Percentiles rank a stretch among this genome's conserved stretches.
phyloP scores from a whole-genome alignment of 53 echinoderm and acorn worm species.

The Zoroaster sp. region DNA sequence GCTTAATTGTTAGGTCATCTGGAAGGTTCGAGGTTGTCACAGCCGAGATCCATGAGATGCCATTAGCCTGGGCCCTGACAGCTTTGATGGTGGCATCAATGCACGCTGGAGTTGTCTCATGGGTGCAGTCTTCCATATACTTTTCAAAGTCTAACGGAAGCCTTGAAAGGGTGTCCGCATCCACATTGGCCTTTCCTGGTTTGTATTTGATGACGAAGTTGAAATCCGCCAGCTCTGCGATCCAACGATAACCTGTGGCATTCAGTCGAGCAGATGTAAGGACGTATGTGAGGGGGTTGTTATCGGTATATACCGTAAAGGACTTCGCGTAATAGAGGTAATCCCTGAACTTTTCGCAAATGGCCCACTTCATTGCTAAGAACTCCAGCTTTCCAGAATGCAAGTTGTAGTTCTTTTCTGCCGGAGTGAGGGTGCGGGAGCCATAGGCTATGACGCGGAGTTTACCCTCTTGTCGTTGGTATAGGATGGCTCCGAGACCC shows the following conservation, averaged over 20 bases:
- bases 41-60: slow-evolving; percentile 26
- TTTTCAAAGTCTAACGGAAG: slow-evolving; percentile 20
- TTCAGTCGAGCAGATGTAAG: slow-evolving; percentile 52
- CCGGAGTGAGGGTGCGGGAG: slow-evolving; percentile 45
- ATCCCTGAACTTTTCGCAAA: slow-evolving; percentile 58
- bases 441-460: slow-evolving; percentile 59
- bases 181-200: slow-evolving; percentile 39
- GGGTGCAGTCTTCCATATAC: slow-evolving; percentile 36
- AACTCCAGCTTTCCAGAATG: slow-evolving; percentile 74
- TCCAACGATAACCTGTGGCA: slow-evolving; percentile 64
- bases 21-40: background rate
- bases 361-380: slow-evolving; percentile 71
- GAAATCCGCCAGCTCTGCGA: slow-evolving; percentile 59
- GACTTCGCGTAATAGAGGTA: slow-evolving; percentile 57
- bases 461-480: slow-evolving; percentile 57
- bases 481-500: slow-evolving; percentile 65
- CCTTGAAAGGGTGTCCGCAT: slow-evolving; percentile 49
- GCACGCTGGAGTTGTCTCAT: background rate
- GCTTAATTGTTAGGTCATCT: background rate
- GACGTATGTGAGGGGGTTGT: slow-evolving; percentile 70
- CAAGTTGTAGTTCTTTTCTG: slow-evolving; percentile 73
- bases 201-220: slow-evolving; percentile 64
- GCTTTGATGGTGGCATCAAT: slow-evolving; percentile 17
- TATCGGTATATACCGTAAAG: slow-evolving; percentile 71
- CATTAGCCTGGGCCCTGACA: background rate